Evolutionary conservation across 2,113 vertebrate species (phyloP), one percentile per base, ranked within the genome.

Genomic region (Rallus limicola): DNA sequence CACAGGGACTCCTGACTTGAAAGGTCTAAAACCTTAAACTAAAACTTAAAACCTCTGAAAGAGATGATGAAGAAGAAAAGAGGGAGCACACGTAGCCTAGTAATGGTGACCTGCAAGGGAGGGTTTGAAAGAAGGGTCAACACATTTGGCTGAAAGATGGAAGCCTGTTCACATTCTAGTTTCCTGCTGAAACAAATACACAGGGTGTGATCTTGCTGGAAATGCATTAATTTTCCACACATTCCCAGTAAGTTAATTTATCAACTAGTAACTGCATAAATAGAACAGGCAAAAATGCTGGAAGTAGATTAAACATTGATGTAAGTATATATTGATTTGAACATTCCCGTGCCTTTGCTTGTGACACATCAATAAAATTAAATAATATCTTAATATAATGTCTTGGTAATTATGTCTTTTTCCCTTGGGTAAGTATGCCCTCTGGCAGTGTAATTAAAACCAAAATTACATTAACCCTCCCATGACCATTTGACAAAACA

Each of bases 301-400:
- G 84, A 97, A 96, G 96, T 77, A 97, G 97, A 98, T 98, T 97
- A 98, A 97, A 97, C 97, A 97, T 95, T 97, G 96, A 97, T 96
- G 97, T 62, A 95, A 95, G 94, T 86, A 63, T 92, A 84, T 95
- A 98, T 96, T 16, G 97, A 98, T 96, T 69, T 74, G 92, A 88
- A 58, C 92, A 77, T 96, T 97, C 87, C 86, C 93, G 67, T 71
- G 83, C 95, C 86, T 97, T 93, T 96, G 81, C 86, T 93, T 87
- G 84, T 88, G 82, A 91, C 88, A 86, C 86, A 95, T 97, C 97
- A 97, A 97, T 98, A 95, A 97, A 95, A 97, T 97, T 97, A 98
- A 98, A 96, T 97, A 98, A 97, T 97, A 96, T 97, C 97, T 97
- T 97, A 97, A 97, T 98, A 98, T 98, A 97, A 96, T 94, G 86